Evolutionary conservation across 1,140 invertebrate species (phyloP).

Genomic region (Coboldia fuscipes): DNA sequence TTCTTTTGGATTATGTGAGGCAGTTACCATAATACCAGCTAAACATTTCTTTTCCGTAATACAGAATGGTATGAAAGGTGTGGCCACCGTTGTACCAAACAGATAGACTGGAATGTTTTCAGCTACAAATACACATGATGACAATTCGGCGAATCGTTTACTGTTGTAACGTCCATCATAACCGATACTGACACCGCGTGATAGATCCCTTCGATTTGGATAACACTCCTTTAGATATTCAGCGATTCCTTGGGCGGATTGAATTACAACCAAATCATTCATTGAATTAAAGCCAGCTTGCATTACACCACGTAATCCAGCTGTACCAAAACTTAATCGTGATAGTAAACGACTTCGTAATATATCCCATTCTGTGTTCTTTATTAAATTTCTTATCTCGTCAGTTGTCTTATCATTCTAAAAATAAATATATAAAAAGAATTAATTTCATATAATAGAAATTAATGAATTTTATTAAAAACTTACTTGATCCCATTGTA

Average conservation of each 20-base stretch:
- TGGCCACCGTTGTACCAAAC: slow-evolving; percentile 65
- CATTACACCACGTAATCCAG: slow-evolving; percentile 80
- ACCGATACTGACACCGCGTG: slow-evolving; percentile 67
- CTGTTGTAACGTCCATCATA: slow-evolving; percentile 93
- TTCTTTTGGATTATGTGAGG: slow-evolving; percentile 96
- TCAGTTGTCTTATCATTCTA: slow-evolving; percentile 16
- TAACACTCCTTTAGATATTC: slow-evolving; percentile 44
- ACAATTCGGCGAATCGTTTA: slow-evolving; percentile 76
- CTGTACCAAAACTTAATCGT: slow-evolving; percentile 66
- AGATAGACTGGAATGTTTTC: slow-evolving; percentile 63
- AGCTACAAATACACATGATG: slow-evolving; percentile 62
- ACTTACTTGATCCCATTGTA: slow-evolving; percentile 37
- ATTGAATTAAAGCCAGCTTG: slow-evolving; percentile 78
- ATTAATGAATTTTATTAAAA: slow-evolving; percentile 1
- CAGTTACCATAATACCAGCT: slow-evolving; percentile 88
- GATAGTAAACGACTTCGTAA: slow-evolving; percentile 33
- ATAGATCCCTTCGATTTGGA: slow-evolving; percentile 17
- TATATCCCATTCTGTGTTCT: slow-evolving; percentile 23
- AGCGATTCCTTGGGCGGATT: slow-evolving; percentile 83
- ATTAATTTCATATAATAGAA: no score
- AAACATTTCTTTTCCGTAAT: slow-evolving; percentile 45
- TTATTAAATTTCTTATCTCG: slow-evolving; percentile 29
- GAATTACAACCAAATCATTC: slow-evolving; percentile 95
- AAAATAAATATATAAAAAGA: slow-evolving; percentile 3
- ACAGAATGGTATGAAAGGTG: slow-evolving; percentile 80